Base-by-base conservation (phyloP, 2,113 vertebrate species). In the Zapornia atra region DNA sequence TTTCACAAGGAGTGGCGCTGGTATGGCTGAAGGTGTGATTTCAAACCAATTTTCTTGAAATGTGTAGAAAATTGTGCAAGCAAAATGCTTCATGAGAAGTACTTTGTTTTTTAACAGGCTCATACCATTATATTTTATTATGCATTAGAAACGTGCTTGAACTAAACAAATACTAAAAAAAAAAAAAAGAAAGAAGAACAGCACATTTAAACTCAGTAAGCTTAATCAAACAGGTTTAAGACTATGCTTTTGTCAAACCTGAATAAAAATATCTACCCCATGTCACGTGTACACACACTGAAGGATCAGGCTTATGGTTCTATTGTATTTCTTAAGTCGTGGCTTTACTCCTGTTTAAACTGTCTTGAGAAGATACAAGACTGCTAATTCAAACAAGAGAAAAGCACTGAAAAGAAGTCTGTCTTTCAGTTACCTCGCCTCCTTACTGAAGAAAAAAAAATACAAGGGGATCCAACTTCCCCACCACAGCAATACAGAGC, bases 81-180 rank as follows among this genome's bases (percentile, higher is more conserved):
- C 5, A 5, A 83, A 92, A 90, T 93, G 50, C 36, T 88, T 80
- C 50, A 72, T 8, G 56, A 86, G 79, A 68, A 78, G 34, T 79
- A 68, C 64, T 94, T 95, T 38, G 36, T 60, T 53, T 92, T 18
- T 95, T 95, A 95, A 89, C 38, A 64, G 48, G 57, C 81, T 95
- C 31, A 54, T 84, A 84, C 60, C 28, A 56, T 68, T 75, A 10
- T 18, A 76, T 89, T 88, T 94, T 92, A 91, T 72, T 86, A 82
- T 0, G 0, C 54, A 77, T 51, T 94, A 86, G 26, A 33, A 89
- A 94, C 0, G 11, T 44, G 33, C 31, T 72, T 72, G 61, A 85
- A 82, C 69, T 81, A 87, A 94, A 82, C 24, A 83, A 85, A 72
- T 29, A 8, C 17, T 46, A 46, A 46, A 51, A 51, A 51, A 51